Evolutionary conservation across 2,113 vertebrate genomes (phyloP).

Genomic region (Actenoides hombroni): DNA sequence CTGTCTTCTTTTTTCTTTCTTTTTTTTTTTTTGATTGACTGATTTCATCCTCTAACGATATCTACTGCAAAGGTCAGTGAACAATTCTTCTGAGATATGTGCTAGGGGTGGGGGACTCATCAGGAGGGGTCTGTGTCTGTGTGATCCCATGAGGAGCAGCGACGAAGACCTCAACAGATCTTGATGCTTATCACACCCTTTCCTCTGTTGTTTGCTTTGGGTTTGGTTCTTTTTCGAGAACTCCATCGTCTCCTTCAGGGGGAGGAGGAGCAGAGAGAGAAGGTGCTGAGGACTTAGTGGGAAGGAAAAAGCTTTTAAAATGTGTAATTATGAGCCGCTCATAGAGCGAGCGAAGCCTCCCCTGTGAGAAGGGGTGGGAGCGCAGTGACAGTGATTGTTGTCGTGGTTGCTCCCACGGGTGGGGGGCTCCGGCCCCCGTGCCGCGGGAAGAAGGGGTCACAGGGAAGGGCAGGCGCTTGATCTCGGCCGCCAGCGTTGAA

Average conservation of each 20-base stretch:
- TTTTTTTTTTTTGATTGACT: not conserved
- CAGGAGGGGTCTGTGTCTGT: too few relatives aligned
- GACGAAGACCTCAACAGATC: not conserved
- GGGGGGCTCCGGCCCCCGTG: not conserved
- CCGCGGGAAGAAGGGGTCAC: too few relatives aligned
- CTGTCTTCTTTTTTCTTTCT: not conserved
- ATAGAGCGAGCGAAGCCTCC: not conserved
- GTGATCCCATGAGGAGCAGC: not conserved
- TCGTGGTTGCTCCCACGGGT: not conserved
- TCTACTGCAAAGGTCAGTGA: not conserved
- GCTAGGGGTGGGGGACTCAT: not conserved
- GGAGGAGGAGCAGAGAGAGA: not conserved
- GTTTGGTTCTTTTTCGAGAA: not conserved
- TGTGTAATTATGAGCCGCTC: not conserved
- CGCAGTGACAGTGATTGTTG: not conserved
- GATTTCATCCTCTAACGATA: slow-evolving; percentile 14
- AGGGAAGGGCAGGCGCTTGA: not conserved
- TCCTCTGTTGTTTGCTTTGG: not conserved
- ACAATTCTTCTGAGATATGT: not conserved
- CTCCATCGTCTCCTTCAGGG: not conserved
- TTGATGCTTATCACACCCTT: not conserved
- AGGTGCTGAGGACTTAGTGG: not conserved
- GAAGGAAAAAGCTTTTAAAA: not conserved
- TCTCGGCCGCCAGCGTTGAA: not conserved
- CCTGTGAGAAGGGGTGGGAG: not conserved